phyloP scores from a whole-genome alignment of 2,888 invertebrate species.

The Leuctra nigra region DNA sequence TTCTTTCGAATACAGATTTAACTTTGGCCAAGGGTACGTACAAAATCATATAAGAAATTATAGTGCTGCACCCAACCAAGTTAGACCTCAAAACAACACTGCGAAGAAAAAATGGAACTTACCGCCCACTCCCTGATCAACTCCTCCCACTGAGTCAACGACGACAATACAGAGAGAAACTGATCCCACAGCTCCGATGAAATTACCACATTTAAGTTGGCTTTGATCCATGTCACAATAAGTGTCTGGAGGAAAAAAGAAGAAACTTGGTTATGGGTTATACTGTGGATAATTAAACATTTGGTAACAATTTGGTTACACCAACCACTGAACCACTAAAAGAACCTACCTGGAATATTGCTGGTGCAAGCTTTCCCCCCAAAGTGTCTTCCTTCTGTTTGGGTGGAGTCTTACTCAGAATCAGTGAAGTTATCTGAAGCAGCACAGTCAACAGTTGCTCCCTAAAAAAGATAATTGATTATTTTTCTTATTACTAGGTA shows the following conservation, averaged over 20 bases:
- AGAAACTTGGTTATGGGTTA: no score
- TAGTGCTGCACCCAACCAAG: no score
- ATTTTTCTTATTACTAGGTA: no score
- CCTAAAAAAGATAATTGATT: constrained; percentile 50
- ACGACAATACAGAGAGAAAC: constrained; percentile 78
- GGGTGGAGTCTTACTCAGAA: constrained; percentile 71
- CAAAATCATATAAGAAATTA: no score
- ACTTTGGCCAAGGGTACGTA: no score
- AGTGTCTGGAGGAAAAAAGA: constrained; percentile 67
- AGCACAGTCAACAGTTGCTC: constrained; percentile 81
- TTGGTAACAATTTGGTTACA: no score
- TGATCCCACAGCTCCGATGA: constrained; percentile 89
- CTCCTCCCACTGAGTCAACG: constrained; percentile 90
- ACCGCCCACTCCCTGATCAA: constrained; percentile 94
- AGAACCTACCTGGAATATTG: constrained; percentile 52
- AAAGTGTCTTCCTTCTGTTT: constrained; percentile 63
- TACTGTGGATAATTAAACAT: no score
- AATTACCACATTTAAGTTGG: constrained; percentile 89
- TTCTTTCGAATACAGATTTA: no score
- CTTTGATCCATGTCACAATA: constrained; percentile 97
- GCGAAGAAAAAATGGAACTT: no score
- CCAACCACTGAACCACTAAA: not conserved
- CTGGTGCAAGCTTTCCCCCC: constrained; percentile 75
- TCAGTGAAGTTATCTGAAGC: constrained; percentile 85
- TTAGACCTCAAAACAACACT: no score